Evolutionary conservation across 1,140 invertebrate genomes (phyloP).

Genomic region (Adelges cooleyi): DNA sequence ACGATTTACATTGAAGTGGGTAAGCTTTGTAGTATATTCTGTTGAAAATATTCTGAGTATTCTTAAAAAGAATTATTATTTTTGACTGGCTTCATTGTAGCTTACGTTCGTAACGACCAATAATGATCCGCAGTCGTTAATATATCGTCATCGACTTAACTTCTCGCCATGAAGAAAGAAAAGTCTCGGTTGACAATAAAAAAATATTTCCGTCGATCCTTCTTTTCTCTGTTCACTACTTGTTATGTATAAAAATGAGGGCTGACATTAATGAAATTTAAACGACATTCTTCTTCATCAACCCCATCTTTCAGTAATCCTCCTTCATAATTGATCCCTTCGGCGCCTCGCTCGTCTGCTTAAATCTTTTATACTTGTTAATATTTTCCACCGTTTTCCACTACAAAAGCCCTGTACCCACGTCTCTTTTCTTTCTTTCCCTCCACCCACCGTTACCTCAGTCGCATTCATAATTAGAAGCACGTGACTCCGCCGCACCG

Average conservation of each 20-base stretch:
- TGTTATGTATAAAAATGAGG: conserved; percentile 10
- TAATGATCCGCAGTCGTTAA: background rate
- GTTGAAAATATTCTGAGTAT: too few species aligned
- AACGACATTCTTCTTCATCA: conserved; percentile 28
- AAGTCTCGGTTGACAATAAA: too few species aligned
- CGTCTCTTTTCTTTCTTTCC: background rate
- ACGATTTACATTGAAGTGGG: too few species aligned
- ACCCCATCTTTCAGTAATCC: conserved; percentile 26
- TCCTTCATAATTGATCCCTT: conserved; percentile 28
- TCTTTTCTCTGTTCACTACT: too few species aligned
- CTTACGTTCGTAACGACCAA: background rate
- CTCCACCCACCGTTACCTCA: background rate
- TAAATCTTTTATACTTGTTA: conserved; percentile 27
- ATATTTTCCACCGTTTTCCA: conserved; percentile 26
- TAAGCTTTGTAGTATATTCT: too few species aligned
- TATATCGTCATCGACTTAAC: background rate
- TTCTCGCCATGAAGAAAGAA: too few species aligned
- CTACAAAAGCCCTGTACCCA: conserved; percentile 22
- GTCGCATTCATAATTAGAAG: conserved; percentile 26
- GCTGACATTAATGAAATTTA: conserved; percentile 28
- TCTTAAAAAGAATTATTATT: too few species aligned
- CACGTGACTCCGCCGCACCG: background rate
- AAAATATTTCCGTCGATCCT: too few species aligned
- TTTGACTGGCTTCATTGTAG: too few species aligned
- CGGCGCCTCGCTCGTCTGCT: background rate